These are phyloP conservation scores for Macaria liturata DNA, from an alignment of 2,888 invertebrate genomes.

Conservation along the genomic window DNA sequence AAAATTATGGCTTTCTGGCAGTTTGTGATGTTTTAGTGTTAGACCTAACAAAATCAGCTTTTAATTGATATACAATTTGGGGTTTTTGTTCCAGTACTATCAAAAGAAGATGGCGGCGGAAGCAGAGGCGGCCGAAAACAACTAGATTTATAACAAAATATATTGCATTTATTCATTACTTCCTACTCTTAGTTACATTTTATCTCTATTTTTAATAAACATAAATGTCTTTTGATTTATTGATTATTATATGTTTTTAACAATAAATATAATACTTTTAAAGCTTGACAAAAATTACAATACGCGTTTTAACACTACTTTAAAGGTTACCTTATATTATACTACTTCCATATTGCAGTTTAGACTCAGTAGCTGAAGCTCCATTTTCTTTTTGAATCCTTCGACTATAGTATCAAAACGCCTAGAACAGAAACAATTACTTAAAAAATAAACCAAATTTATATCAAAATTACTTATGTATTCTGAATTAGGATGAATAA, in stretches of 20 bases:
- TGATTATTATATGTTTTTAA: conserved; percentile 22
- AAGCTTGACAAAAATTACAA: conserved; percentile 25
- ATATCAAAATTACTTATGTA: no score
- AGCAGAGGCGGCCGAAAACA: conserved; percentile 23
- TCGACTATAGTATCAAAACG: conserved; percentile 85
- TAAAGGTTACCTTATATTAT: conserved; percentile 49
- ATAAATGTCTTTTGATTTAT: conserved; percentile 13
- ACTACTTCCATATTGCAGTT: conserved; percentile 74
- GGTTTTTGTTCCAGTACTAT: conserved; percentile 34
- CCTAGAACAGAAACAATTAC: conserved; percentile 57
- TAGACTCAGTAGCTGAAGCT: conserved; percentile 87
- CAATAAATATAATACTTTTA: conserved; percentile 38
- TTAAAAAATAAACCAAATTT: no score
- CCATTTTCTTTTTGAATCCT: conserved; percentile 86
- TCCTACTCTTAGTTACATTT: conserved; percentile 12
- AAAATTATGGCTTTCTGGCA: no score
- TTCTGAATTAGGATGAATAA: no score
- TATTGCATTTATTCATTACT: conserved; percentile 8
- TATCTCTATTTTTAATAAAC: conserved; percentile 26
- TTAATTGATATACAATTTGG: no score
- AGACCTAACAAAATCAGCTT: no score
- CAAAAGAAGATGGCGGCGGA: conserved; percentile 34
- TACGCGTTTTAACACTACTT: background rate
- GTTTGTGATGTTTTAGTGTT: no score
- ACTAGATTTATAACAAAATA: conserved; percentile 14